Conservation (phyloP, 2,888 invertebrate genomes). For the Gonocerus acuteangulatus region DNA sequence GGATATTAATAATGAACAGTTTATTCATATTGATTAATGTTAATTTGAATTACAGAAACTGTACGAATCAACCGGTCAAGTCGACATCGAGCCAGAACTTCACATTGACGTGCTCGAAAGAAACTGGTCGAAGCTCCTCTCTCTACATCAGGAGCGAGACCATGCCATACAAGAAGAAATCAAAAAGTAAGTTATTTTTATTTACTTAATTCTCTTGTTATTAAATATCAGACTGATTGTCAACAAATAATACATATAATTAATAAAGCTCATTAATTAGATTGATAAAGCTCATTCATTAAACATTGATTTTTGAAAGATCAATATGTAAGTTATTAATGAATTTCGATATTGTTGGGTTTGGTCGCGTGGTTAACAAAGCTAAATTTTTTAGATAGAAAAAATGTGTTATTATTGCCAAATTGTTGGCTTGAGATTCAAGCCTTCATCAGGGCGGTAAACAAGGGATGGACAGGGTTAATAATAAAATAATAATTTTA, state of each 20-base stretch:
- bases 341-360: background rate
- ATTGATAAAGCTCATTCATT: too few species aligned
- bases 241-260: background rate
- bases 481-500: too few species aligned
- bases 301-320: too few species aligned
- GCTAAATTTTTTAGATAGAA: too few species aligned
- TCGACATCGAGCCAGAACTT: conserved; percentile 79
- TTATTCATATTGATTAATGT: background rate
- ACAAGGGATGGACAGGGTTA: too few species aligned
- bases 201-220: background rate
- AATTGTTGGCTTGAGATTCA: too few species aligned
- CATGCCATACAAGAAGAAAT: conserved; percentile 85
- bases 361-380: too few species aligned
- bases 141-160: conserved; percentile 85
- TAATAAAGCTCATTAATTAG: too few species aligned
- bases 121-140: conserved; percentile 79
- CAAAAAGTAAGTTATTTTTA: conserved; percentile 50
- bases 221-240: background rate
- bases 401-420: too few species aligned
- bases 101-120: conserved; percentile 80
- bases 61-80: conserved; percentile 77
- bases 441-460: too few species aligned
- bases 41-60: conserved; percentile 54
- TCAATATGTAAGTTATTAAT: conserved; percentile 9
- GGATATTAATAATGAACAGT: too few species aligned